Evolutionary conservation across 2,888 invertebrate species (phyloP).

Genomic region (Nymphalis c-album): DNA sequence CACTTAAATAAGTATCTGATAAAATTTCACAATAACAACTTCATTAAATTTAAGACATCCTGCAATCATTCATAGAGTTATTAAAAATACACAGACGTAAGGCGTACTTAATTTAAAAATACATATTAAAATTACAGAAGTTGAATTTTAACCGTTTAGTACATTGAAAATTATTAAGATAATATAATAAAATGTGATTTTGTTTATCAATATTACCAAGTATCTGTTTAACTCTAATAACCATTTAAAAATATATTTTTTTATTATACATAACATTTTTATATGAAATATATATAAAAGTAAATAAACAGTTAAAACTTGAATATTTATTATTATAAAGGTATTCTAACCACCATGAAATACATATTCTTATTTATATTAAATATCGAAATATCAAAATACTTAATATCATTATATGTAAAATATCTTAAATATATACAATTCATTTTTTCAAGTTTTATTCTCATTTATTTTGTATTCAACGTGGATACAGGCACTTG

Average conservation of each 20-base stretch:
- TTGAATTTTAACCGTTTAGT: not conserved
- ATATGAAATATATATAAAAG: not conserved
- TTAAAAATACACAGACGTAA: conserved; percentile 20
- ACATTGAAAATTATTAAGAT: not conserved
- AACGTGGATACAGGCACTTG: conserved; percentile 5
- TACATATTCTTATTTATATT: conserved; percentile 11
- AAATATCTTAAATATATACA: conserved; percentile 21
- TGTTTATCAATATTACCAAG: not conserved
- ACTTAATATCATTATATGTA: conserved; percentile 19
- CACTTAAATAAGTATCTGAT: conserved; percentile 58
- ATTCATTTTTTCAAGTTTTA: not conserved
- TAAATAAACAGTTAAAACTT: not conserved
- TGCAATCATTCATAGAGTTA: conserved; percentile 39
- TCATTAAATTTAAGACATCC: conserved; percentile 51
- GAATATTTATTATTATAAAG: not conserved
- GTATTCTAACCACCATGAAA: not conserved
- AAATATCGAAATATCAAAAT: conserved; percentile 22
- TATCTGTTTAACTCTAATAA: not conserved
- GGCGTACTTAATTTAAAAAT: conserved; percentile 15
- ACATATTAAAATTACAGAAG: not conserved
- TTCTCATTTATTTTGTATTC: not conserved
- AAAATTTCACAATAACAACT: conserved; percentile 51
- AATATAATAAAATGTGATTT: conserved; percentile 1
- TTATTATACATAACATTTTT: not conserved
- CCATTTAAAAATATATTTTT: conserved; percentile 1